Evolutionary conservation across 2,797 vertebrate species (phyloP).

Genomic region (Cetoscarus ocellatus): DNA sequence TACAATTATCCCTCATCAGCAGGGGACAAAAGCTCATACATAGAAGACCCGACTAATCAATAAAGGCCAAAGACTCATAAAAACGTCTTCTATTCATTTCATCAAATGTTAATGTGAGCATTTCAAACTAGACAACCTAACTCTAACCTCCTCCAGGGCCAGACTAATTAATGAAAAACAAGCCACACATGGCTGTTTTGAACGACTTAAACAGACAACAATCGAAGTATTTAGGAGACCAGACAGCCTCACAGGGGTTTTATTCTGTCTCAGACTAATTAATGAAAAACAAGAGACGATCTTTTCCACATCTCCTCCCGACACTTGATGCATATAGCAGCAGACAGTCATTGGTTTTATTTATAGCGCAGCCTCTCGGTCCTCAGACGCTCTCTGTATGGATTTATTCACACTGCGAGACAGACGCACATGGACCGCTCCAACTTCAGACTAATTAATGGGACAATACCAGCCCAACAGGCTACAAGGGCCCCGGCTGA

Average conservation of each 20-base stretch:
- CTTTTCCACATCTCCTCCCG: constrained; percentile 36
- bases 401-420: constrained; percentile 65
- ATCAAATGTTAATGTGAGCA: constrained; percentile 28
- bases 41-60: constrained; percentile 22
- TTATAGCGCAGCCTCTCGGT: constrained; percentile 54
- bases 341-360: constrained; percentile 64
- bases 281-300: constrained; percentile 59
- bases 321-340: constrained; percentile 18
- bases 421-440: constrained; percentile 45
- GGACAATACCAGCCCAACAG: constrained; percentile 43
- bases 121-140: constrained; percentile 28
- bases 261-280: constrained; percentile 49
- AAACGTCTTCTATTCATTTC: constrained; percentile 3
- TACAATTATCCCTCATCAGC: no score
- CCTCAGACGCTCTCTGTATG: constrained; percentile 64
- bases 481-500: constrained; percentile 53
- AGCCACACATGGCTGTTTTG: constrained; percentile 17
- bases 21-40: background rate
- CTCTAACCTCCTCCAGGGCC: background rate
- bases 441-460: constrained; percentile 76
- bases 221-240: constrained; percentile 39
- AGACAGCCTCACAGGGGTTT: constrained; percentile 41
- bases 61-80: constrained; percentile 3
- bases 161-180: constrained; percentile 53
- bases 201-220: constrained; percentile 32